phyloP scores from a whole-genome alignment of 1,140 invertebrate genomes.

The Fopius arisanus region DNA sequence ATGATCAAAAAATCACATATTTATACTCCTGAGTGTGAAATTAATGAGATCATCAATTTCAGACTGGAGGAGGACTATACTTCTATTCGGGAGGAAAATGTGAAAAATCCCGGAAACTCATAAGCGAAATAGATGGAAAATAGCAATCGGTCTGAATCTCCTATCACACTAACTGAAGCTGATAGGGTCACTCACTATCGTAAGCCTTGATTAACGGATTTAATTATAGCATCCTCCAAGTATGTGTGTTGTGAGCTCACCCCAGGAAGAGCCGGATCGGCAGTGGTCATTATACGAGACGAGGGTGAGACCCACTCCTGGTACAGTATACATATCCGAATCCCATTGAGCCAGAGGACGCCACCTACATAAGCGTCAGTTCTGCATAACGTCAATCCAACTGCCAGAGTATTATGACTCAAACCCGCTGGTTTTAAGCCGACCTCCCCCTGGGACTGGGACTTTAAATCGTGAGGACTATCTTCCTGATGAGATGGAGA shows the following conservation, averaged over 20 bases:
- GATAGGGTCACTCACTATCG: slow-evolving; percentile 57
- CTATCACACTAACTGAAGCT: slow-evolving; percentile 62
- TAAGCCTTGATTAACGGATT: slow-evolving; percentile 61
- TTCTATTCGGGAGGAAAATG: no score
- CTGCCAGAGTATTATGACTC: slow-evolving; percentile 31
- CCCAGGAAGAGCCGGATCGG: slow-evolving; percentile 42
- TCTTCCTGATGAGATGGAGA: background rate
- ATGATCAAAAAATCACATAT: no score
- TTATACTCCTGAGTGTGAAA: no score
- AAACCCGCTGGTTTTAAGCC: background rate
- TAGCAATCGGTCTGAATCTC: slow-evolving; percentile 63
- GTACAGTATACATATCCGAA: slow-evolving; percentile 31
- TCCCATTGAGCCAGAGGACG: background rate
- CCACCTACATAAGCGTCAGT: background rate
- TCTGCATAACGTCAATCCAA: slow-evolving; percentile 23
- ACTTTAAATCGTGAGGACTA: slow-evolving; percentile 33
- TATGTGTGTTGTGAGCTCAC: slow-evolving; percentile 19
- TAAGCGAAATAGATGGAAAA: slow-evolving; percentile 42
- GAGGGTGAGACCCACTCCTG: slow-evolving; percentile 45
- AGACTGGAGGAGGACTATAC: no score
- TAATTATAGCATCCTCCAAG: slow-evolving; percentile 54
- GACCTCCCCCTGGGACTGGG: slow-evolving; percentile 42
- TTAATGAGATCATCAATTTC: no score
- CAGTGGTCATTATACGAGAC: slow-evolving; percentile 44
- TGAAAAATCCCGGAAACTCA: no score